A percentile compares a stretch with the other conserved stretches of the same genome.
Conservation (phyloP, 2,113 vertebrate genomes). For the Dicaeum eximium region DNA sequence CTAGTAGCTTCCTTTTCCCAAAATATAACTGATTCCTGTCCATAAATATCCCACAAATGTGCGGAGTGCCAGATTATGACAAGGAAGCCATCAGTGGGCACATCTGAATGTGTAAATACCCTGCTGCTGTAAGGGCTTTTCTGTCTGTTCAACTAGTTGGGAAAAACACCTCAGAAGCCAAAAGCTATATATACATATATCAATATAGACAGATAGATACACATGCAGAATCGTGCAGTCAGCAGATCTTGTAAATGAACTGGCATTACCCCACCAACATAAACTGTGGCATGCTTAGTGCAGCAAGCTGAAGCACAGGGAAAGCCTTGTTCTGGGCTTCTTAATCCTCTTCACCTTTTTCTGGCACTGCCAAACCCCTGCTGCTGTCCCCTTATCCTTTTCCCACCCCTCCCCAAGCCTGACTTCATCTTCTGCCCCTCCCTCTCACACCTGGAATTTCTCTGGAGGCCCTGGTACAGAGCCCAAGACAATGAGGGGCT, state of each 20-base stretch:
- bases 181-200: neutral
- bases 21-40: neutral
- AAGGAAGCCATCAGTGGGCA: neutral
- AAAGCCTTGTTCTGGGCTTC: neutral
- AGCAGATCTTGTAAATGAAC: conserved; percentile 14
- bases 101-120: conserved; percentile 10
- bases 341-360: neutral
- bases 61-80: neutral
- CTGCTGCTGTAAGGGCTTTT: neutral
- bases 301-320: neutral
- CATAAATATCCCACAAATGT: conserved; percentile 31
- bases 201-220: neutral
- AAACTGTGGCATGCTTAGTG: neutral
- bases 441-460: neutral
- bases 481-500: neutral
- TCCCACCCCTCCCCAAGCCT: neutral
- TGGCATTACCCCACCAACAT: neutral
- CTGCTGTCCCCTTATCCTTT: neutral
- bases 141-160: conserved; percentile 37
- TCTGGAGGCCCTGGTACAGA: neutral
- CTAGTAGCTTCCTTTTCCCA: neutral
- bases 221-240: conserved; percentile 7
- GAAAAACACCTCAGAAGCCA: conserved; percentile 33
- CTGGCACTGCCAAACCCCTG: neutral
- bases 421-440: neutral